Evolutionary conservation across 2,113 vertebrate species (phyloP).

Genomic region (Chelonoidis abingdonii): DNA sequence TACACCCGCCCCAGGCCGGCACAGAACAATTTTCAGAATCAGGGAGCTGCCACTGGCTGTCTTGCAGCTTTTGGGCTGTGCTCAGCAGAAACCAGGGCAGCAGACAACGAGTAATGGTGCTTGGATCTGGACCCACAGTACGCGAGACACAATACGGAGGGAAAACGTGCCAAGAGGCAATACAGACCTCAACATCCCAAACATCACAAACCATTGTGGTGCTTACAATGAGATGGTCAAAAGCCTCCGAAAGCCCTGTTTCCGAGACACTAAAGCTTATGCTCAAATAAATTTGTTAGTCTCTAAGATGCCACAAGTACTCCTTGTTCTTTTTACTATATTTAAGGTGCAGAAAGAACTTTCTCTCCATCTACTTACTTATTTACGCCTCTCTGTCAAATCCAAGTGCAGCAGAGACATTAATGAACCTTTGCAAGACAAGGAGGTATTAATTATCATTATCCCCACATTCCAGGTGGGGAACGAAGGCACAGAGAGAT

Average conservation of each 20-base stretch:
- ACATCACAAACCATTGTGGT: neutral
- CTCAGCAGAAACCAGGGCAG: neutral
- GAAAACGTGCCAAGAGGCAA: neutral
- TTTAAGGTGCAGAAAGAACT: neutral
- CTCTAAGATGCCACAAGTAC: too few species aligned
- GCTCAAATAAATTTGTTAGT: too few species aligned
- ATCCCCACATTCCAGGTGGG: neutral
- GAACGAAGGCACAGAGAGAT: neutral
- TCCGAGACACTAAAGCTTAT: neutral
- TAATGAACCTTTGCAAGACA: accelerated
- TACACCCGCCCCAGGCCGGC: neutral
- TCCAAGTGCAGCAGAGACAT: accelerated
- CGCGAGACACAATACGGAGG: neutral
- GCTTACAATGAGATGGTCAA: neutral
- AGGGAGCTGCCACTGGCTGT: neutral
- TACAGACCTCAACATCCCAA: too few species aligned
- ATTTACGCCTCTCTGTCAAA: neutral
- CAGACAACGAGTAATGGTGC: neutral
- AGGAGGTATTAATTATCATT: accelerated
- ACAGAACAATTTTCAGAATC: neutral
- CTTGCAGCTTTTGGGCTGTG: neutral
- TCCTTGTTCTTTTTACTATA: neutral
- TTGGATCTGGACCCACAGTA: neutral
- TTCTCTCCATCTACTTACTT: neutral
- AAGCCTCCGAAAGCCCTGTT: neutral